These are phyloP conservation scores for Pseudopipra pipra DNA, from an alignment of 2,113 vertebrate species.

Conservation along the genomic window DNA sequence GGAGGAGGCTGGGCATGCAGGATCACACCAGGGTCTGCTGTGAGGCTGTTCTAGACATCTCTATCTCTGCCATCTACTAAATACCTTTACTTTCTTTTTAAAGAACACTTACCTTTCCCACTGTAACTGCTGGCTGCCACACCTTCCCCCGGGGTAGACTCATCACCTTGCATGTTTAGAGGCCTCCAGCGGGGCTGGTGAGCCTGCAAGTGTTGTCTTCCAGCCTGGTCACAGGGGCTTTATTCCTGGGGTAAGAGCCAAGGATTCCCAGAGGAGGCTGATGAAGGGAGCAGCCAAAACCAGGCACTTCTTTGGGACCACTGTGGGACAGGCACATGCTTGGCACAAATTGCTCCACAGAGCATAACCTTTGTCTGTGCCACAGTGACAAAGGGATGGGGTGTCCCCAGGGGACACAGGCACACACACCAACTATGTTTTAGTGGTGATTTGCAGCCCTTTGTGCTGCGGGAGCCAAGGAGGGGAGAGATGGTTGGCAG, in stretches of 20 bases:
- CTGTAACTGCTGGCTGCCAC: background rate
- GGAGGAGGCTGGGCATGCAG: background rate
- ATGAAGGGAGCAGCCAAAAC: background rate
- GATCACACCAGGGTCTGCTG: background rate
- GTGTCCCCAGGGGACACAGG: background rate
- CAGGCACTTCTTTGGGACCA: background rate
- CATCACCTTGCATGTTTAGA: background rate
- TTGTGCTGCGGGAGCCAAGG: background rate
- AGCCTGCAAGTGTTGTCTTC: background rate
- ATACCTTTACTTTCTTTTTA: fast-evolving
- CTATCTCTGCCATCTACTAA: background rate
- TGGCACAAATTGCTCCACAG: background rate
- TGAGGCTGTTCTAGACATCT: background rate
- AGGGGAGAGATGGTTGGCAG: background rate
- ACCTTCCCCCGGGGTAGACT: background rate
- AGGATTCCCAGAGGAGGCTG: background rate
- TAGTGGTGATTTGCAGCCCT: background rate
- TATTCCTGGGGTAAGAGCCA: background rate
- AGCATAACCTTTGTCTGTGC: background rate
- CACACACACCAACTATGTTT: background rate
- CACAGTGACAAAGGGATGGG: background rate
- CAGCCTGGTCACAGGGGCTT: background rate
- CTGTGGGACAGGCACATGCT: background rate
- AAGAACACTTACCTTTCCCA: background rate
- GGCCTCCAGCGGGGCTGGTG: background rate